These are phyloP conservation scores for Hyles lineata DNA, from an alignment of 2,888 invertebrate species.

Conservation along the genomic window DNA sequence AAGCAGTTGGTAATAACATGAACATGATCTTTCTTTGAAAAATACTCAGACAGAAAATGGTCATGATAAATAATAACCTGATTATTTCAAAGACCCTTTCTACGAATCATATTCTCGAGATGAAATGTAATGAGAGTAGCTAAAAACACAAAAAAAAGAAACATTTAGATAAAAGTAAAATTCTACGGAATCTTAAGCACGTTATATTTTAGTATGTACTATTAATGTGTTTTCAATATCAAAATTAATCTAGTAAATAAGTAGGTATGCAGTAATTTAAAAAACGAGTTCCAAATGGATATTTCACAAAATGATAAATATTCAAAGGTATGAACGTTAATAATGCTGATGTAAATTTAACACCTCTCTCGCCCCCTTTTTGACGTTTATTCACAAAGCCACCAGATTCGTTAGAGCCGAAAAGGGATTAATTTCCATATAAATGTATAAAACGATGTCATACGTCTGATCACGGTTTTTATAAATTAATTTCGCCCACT, in stretches of 20 bases:
- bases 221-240: background rate
- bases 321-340: conserved; percentile 43
- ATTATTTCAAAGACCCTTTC: too few relatives aligned
- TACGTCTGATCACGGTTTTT: conserved; percentile 14
- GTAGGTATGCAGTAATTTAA: background rate
- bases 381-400: conserved; percentile 44
- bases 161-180: background rate
- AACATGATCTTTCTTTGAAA: background rate
- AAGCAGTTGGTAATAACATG: background rate
- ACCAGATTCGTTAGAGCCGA: conserved; percentile 36
- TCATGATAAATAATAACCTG: too few relatives aligned
- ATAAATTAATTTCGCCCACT: background rate
- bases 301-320: conserved; percentile 36
- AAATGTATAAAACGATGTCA: conserved; percentile 43
- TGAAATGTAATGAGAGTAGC: too few relatives aligned
- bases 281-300: conserved; percentile 33
- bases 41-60: background rate
- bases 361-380: conserved; percentile 40
- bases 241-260: background rate
- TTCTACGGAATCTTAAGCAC: too few relatives aligned
- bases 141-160: background rate
- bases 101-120: too few relatives aligned
- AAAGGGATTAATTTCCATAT: conserved; percentile 46
- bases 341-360: conserved; percentile 44
- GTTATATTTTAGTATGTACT: background rate